These are phyloP conservation scores for Nemapogon koenigi DNA, from an alignment of 2,888 invertebrate genomes.

Conservation along the genomic window DNA sequence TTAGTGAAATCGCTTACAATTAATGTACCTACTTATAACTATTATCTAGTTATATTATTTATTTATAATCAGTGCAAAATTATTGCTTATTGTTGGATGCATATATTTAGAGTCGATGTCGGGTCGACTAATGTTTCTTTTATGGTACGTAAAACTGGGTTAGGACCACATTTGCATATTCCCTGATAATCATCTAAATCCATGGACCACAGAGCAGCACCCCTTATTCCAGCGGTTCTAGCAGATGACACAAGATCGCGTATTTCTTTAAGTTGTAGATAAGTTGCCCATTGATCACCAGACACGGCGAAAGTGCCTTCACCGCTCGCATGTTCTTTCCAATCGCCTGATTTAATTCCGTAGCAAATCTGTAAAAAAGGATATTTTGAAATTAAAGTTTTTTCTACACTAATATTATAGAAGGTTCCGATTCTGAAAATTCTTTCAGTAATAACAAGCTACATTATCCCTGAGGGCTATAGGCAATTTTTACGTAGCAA, in stretches of 20 bases:
- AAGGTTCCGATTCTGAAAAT: too few relatives aligned
- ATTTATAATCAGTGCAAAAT: background rate
- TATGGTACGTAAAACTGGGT: conserved; percentile 72
- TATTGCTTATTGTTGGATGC: background rate
- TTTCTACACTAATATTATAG: background rate
- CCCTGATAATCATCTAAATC: conserved; percentile 80
- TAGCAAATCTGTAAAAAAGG: conserved; percentile 51
- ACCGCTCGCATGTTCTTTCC: conserved; percentile 57
- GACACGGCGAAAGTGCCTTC: conserved; percentile 78
- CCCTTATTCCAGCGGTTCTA: conserved; percentile 66
- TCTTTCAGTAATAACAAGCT: too few relatives aligned
- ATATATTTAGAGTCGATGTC: conserved; percentile 22
- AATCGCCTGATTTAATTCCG: conserved; percentile 68
- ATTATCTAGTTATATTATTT: too few relatives aligned
- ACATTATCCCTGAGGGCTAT: too few relatives aligned
- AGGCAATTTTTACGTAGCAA: too few relatives aligned
- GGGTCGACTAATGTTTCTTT: conserved; percentile 41
- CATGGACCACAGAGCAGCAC: conserved; percentile 80
- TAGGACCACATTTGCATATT: conserved; percentile 71
- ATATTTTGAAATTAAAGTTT: background rate
- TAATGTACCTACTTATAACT: too few relatives aligned
- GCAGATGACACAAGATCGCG: conserved; percentile 67
- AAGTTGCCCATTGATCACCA: conserved; percentile 81
- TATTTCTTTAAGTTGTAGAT: conserved; percentile 72
- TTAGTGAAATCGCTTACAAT: too few relatives aligned